phyloP scores from a whole-genome alignment of 2,888 invertebrate species.

The Oxycera nigricornis region DNA sequence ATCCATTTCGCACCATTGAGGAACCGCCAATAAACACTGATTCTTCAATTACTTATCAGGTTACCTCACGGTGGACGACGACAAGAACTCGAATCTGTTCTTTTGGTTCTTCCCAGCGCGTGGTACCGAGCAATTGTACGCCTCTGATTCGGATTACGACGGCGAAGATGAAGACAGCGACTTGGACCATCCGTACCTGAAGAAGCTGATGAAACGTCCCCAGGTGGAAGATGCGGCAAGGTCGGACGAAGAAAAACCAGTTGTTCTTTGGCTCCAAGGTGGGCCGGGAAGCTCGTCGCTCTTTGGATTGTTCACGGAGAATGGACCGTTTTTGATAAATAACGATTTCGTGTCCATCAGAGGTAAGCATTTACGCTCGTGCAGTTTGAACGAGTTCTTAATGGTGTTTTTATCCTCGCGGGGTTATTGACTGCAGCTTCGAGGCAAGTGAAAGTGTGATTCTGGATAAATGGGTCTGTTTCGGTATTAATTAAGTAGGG shows the following conservation, averaged over 20 bases:
- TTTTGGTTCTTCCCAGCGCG: constrained; percentile 82
- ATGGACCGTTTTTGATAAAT: constrained; percentile 68
- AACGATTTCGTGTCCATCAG: constrained; percentile 56
- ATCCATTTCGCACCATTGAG: no score
- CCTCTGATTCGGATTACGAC: constrained; percentile 64
- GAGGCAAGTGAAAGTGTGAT: constrained; percentile 2
- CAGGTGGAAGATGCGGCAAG: constrained; percentile 57
- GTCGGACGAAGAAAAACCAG: constrained; percentile 64
- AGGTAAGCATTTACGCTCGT: constrained; percentile 47
- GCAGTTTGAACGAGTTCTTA: neutral
- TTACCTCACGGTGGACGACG: constrained; percentile 75
- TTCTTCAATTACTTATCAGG: constrained; percentile 51
- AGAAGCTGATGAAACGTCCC: constrained; percentile 74
- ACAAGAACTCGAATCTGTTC: constrained; percentile 76
- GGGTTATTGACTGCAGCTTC: neutral
- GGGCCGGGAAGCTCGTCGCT: constrained; percentile 68
- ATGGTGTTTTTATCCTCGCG: neutral
- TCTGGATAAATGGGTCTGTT: neutral
- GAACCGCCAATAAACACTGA: neutral
- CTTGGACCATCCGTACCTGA: constrained; percentile 54
- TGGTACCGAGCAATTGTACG: constrained; percentile 58
- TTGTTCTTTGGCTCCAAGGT: constrained; percentile 69
- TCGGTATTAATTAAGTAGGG: no score
- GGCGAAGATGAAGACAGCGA: constrained; percentile 58
- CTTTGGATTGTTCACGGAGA: constrained; percentile 68